phyloP scores from a whole-genome alignment of 1,140 invertebrate genomes.

The Ylistrum balloti region DNA sequence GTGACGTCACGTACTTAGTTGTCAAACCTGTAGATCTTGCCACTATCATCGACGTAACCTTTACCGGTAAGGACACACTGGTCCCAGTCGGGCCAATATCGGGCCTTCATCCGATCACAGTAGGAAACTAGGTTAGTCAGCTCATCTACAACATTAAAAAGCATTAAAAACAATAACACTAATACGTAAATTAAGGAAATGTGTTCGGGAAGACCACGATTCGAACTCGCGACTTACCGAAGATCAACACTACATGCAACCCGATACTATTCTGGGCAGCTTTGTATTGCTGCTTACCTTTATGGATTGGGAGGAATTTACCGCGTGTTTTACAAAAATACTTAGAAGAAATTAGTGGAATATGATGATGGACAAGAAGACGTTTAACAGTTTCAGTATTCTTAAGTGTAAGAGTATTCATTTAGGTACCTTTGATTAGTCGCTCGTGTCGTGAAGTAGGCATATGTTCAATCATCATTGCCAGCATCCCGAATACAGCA shows the following conservation, averaged over 20 bases:
- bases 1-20: no score
- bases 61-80: slow-evolving; percentile 56
- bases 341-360: no score
- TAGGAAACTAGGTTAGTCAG: slow-evolving; percentile 75
- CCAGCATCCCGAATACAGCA: slow-evolving; percentile 81
- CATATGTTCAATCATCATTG: slow-evolving; percentile 81
- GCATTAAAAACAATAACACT: slow-evolving; percentile 35
- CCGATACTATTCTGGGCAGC: no score
- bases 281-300: no score
- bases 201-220: no score
- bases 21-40: slow-evolving; percentile 47
- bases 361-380: neutral
- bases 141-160: slow-evolving; percentile 71
- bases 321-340: no score
- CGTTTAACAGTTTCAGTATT: neutral
- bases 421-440: slow-evolving; percentile 64
- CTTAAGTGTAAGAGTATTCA: neutral
- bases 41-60: slow-evolving; percentile 51
- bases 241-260: no score
- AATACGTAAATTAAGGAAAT: no score
- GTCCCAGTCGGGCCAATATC: slow-evolving; percentile 82
- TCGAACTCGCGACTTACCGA: no score
- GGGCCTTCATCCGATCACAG: slow-evolving; percentile 78
- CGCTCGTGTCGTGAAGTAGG: slow-evolving; percentile 76
- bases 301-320: no score